phyloP scores from a whole-genome alignment of 2,888 invertebrate genomes.

The Sisyra terminalis region DNA sequence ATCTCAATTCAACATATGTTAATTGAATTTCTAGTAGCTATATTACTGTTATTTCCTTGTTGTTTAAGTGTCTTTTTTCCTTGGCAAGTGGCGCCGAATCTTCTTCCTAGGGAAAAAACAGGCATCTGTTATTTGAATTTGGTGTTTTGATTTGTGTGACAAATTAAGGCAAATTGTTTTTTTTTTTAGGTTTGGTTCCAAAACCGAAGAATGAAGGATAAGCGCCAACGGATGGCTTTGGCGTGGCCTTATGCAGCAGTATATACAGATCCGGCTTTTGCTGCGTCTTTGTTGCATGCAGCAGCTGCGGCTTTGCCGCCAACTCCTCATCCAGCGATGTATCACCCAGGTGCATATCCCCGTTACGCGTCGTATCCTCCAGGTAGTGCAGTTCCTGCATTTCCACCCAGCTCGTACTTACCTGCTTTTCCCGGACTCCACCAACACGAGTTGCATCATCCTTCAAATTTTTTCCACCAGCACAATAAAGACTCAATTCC shows the following conservation, averaged over 20 bases:
- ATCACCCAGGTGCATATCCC: slow-evolving; percentile 36
- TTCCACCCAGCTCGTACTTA: slow-evolving; percentile 32
- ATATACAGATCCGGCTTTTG: slow-evolving; percentile 85
- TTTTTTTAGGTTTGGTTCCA: slow-evolving; percentile 85
- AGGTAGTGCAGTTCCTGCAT: slow-evolving; percentile 21
- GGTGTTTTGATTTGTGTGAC: too few species aligned
- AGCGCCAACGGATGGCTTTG: slow-evolving; percentile 83
- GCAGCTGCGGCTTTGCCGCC: slow-evolving; percentile 50
- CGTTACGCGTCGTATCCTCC: slow-evolving; percentile 37
- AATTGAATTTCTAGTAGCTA: too few species aligned
- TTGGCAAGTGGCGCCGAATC: too few species aligned
- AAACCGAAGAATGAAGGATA: slow-evolving; percentile 94
- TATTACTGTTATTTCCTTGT: too few species aligned
- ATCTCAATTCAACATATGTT: too few species aligned
- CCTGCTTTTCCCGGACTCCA: slow-evolving; percentile 21
- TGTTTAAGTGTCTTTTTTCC: too few species aligned
- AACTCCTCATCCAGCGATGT: slow-evolving; percentile 33
- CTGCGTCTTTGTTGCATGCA: slow-evolving; percentile 82
- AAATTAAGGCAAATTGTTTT: not conserved
- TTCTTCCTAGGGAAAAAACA: too few species aligned
- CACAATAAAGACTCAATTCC: slow-evolving; percentile 24
- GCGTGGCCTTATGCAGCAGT: slow-evolving; percentile 93
- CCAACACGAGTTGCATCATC: slow-evolving; percentile 17
- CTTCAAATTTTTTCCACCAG: slow-evolving; percentile 8
- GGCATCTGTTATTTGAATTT: too few species aligned